These are phyloP conservation scores for Cervus canadensis DNA, from an alignment of 2,113 vertebrate species.

Conservation along the genomic window DNA sequence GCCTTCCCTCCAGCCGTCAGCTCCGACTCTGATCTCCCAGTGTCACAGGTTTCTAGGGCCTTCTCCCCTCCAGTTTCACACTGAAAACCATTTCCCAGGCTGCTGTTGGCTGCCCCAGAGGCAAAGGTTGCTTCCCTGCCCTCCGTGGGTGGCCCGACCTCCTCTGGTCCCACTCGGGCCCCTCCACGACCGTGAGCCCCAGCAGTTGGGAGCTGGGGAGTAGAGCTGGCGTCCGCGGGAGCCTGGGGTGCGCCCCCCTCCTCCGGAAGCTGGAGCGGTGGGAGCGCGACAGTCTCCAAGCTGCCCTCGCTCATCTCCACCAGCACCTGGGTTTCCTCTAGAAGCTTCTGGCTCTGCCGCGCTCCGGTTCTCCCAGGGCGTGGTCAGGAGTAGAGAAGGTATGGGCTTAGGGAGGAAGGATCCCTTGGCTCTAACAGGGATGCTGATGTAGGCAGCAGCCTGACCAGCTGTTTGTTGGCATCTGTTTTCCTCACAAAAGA, in stretches of 20 bases:
- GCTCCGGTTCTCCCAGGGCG: neutral
- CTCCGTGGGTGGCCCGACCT: too few species aligned
- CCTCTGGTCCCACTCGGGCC: neutral
- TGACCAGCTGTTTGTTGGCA: neutral
- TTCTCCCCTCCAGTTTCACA: neutral
- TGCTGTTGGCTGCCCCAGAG: neutral
- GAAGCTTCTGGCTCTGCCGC: neutral
- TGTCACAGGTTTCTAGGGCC: neutral
- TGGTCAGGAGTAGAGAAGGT: too few species aligned
- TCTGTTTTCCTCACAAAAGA: neutral
- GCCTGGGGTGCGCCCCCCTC: neutral
- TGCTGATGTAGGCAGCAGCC: neutral
- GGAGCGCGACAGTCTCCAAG: neutral
- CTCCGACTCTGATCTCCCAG: neutral
- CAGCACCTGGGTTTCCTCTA: neutral
- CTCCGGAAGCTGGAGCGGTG: neutral
- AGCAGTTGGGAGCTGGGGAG: neutral
- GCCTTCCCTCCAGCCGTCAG: neutral
- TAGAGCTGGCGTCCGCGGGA: neutral
- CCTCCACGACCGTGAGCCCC: neutral
- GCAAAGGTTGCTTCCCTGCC: neutral
- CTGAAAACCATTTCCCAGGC: neutral
- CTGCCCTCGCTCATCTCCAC: neutral
- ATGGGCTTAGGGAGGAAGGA: neutral
- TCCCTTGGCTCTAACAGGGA: too few species aligned